Conservation (phyloP, 2,113 vertebrate species). For the Romanogobio albipinnatus region DNA sequence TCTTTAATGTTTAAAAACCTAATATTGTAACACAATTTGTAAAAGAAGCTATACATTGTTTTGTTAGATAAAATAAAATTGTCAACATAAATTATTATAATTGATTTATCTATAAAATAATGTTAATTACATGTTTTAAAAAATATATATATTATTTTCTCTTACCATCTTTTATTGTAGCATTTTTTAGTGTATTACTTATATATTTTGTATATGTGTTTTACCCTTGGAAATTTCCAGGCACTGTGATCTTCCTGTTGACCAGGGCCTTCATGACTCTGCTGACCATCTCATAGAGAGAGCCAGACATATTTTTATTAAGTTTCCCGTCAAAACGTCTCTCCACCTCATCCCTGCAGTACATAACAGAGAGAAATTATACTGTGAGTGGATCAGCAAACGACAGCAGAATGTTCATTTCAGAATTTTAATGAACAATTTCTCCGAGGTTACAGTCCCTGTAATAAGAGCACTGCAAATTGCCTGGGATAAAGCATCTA, state of each 20-base stretch:
- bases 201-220: background rate
- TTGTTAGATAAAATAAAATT: constrained; percentile 3
- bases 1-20: background rate
- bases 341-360: constrained; percentile 90
- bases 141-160: no score
- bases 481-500: background rate
- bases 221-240: constrained; percentile 96
- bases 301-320: constrained; percentile 95
- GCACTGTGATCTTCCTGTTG: constrained; percentile 98
- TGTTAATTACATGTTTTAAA: no score
- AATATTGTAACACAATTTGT: background rate
- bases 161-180: no score
- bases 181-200: no score
- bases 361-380: background rate
- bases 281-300: constrained; percentile 97
- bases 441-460: background rate
- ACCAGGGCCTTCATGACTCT: constrained; percentile 96
- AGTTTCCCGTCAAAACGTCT: constrained; percentile 94
- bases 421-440: background rate
- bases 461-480: background rate
- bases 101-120: no score
- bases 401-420: no score
- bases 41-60: background rate
- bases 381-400: background rate
- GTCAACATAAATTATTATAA: no score